Evolutionary conservation across 2,113 vertebrate genomes (phyloP).

Genomic region (Ophiodon elongatus): DNA sequence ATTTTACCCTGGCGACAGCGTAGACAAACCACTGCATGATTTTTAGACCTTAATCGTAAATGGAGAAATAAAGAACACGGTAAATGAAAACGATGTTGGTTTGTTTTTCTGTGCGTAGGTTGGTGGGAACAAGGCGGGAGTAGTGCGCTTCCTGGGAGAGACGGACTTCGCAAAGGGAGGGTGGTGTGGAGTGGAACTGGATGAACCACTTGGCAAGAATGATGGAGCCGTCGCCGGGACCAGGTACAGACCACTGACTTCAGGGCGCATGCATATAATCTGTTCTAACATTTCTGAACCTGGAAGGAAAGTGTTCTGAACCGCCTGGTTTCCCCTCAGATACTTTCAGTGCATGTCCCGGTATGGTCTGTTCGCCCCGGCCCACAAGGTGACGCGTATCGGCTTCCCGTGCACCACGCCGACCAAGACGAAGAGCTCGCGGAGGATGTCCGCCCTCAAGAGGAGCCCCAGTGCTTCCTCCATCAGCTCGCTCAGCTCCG

Average conservation of each 20-base stretch:
- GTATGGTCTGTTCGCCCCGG: constrained; percentile 96
- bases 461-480: constrained; percentile 96
- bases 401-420: constrained; percentile 97
- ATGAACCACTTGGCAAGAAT: constrained; percentile 97
- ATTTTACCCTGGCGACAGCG: no score
- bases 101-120: constrained; percentile 82
- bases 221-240: constrained; percentile 97
- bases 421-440: constrained; percentile 90
- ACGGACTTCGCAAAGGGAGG: constrained; percentile 98
- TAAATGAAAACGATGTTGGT: not conserved
- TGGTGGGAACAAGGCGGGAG: constrained; percentile 95
- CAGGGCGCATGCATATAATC: accelerated
- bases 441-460: constrained; percentile 85
- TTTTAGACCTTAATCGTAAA: no score
- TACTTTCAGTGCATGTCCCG: constrained; percentile 97
- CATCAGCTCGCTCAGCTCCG: constrained; percentile 95
- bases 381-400: constrained; percentile 97
- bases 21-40: no score
- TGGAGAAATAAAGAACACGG: no score
- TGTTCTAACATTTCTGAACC: not conserved
- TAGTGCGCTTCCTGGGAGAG: constrained; percentile 96
- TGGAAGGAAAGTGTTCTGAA: no score
- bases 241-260: constrained; percentile 81
- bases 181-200: constrained; percentile 98
- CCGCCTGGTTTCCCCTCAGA: constrained; percentile 72